phyloP scores from a whole-genome alignment of 2,797 vertebrate species.

The Lagocephalus sceleratus region DNA sequence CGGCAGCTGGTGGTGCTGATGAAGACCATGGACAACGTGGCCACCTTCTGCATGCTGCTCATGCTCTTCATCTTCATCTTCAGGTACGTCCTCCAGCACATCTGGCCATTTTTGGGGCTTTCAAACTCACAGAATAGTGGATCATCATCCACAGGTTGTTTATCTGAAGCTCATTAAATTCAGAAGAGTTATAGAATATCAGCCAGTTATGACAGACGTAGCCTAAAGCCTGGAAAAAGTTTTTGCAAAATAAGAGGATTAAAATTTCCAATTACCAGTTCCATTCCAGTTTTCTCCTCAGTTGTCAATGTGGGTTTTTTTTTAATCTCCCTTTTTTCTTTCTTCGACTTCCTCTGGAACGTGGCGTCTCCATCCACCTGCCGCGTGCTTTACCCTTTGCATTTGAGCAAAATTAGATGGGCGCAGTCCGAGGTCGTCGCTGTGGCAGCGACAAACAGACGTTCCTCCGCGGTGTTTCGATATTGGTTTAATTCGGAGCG shows the following conservation, averaged over 20 bases:
- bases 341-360: neutral
- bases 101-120: too few relatives aligned
- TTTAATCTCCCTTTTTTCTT: constrained; percentile 14
- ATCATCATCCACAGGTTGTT: neutral
- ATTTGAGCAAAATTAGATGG: constrained; percentile 11
- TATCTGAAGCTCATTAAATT: neutral
- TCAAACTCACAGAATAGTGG: too few relatives aligned
- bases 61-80: constrained; percentile 98
- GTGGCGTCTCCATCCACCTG: neutral
- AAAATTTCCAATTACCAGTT: constrained; percentile 29
- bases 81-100: constrained; percentile 73
- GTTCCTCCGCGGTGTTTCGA: too few relatives aligned
- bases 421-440: neutral
- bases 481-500: too few relatives aligned
- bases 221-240: constrained; percentile 10
- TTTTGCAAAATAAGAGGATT: constrained; percentile 35
- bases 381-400: neutral
- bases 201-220: constrained; percentile 9
- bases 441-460: too few relatives aligned
- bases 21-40: constrained; percentile 99
- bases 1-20: constrained; percentile 96
- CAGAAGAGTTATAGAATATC: neutral
- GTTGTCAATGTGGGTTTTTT: constrained; percentile 10
- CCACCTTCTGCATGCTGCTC: constrained; percentile 98
- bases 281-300: constrained; percentile 8